These are phyloP conservation scores for Xenentodon cancila DNA, from an alignment of 2,797 vertebrate species.

Conservation along the genomic window DNA sequence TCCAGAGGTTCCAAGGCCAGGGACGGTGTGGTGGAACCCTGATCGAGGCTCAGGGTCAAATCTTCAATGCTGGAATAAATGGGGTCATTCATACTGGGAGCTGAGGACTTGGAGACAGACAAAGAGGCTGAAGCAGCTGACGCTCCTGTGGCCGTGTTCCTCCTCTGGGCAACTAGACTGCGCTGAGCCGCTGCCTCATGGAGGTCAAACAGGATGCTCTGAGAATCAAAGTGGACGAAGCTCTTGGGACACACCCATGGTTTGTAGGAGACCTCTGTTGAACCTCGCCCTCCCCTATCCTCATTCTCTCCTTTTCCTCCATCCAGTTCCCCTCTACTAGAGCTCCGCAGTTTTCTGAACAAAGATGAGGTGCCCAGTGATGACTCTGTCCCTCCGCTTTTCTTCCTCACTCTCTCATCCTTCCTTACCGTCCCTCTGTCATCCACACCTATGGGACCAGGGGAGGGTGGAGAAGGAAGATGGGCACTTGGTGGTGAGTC, in stretches of 20 bases:
- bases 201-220: conserved; percentile 93
- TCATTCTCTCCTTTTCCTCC: conserved; percentile 79
- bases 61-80: conserved; percentile 89
- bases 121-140: conserved; percentile 87
- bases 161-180: conserved; percentile 80
- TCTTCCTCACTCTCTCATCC: conserved; percentile 82
- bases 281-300: conserved; percentile 48
- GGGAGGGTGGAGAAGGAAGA: conserved; percentile 58
- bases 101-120: conserved; percentile 72
- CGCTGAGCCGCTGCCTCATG: conserved; percentile 85
- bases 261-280: conserved; percentile 63
- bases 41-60: conserved; percentile 70
- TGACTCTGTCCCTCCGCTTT: conserved; percentile 81
- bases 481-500: conserved; percentile 42
- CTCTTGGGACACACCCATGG: conserved; percentile 89
- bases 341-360: conserved; percentile 88
- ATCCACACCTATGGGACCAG: conserved; percentile 58
- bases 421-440: conserved; percentile 62
- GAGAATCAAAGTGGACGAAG: conserved; percentile 92
- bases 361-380: conserved; percentile 89
- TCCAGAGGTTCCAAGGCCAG: conserved; percentile 60
- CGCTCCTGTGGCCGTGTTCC: conserved; percentile 92
- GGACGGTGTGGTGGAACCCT: conserved; percentile 36
- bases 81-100: conserved; percentile 73
- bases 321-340: conserved; percentile 81